Evolutionary conservation across 2,113 vertebrate genomes (phyloP).

Genomic region (Synodontis membranacea): DNA sequence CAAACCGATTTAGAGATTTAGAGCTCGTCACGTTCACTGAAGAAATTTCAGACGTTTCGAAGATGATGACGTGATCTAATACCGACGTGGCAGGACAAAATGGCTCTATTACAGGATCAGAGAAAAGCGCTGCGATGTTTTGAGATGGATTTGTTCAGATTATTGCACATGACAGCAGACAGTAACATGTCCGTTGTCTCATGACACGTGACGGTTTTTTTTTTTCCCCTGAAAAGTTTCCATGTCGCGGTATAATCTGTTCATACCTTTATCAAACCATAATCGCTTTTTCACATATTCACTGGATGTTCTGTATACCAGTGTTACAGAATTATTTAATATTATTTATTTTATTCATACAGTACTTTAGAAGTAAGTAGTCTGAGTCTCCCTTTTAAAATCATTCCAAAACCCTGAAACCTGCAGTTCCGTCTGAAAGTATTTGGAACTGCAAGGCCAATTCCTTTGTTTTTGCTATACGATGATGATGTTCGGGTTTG

Average conservation of each 20-base stretch:
- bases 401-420: background rate
- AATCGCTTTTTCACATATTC: background rate
- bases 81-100: background rate
- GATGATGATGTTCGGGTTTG: background rate
- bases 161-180: background rate
- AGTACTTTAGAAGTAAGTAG: background rate
- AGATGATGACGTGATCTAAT: background rate
- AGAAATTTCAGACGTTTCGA: background rate
- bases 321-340: background rate
- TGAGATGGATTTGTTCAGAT: background rate
- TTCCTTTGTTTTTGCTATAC: background rate
- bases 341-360: background rate
- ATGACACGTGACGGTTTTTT: too few relatives aligned
- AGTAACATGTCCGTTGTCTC: too few relatives aligned
- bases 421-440: background rate
- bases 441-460: background rate
- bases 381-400: background rate
- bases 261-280: background rate
- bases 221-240: background rate
- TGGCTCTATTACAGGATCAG: background rate
- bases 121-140: background rate
- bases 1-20: background rate
- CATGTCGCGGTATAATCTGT: background rate
- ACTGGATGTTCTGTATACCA: background rate
- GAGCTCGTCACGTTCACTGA: background rate